Conservation (phyloP, 1,140 invertebrate species). For the Helicoverpa armigera region DNA sequence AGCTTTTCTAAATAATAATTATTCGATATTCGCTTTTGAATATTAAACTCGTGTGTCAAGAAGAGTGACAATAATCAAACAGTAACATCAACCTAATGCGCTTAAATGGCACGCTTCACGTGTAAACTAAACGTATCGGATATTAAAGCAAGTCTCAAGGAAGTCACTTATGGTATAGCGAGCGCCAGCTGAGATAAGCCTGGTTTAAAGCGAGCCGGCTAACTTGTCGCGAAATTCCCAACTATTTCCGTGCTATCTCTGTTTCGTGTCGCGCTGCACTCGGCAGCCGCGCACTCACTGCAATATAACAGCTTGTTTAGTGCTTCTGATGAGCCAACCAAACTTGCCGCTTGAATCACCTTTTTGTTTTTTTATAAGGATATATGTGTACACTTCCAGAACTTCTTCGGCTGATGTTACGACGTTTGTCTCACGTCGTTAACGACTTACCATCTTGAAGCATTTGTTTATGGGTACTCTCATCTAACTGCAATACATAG, state of each 20-base stretch:
- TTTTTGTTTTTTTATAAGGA: background rate
- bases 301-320: constrained; percentile 48
- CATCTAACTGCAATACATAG: too few relatives aligned
- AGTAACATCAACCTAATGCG: background rate
- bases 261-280: constrained; percentile 44
- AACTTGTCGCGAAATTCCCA: constrained; percentile 41
- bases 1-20: too few relatives aligned
- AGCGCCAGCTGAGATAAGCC: constrained; percentile 37
- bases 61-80: too few relatives aligned
- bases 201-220: constrained; percentile 29
- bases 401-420: background rate
- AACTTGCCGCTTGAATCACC: background rate
- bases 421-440: background rate
- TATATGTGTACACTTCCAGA: background rate
- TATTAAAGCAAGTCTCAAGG: constrained; percentile 16
- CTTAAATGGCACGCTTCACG: background rate
- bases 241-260: constrained; percentile 48
- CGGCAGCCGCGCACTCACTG: constrained; percentile 31
- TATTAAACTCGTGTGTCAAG: too few relatives aligned
- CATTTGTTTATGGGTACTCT: too few relatives aligned
- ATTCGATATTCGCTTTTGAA: too few relatives aligned
- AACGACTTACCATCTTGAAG: too few relatives aligned
- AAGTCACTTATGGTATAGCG: constrained; percentile 31
- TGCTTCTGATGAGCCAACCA: background rate
- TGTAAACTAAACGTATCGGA: constrained; percentile 2